Evolutionary conservation across 2,113 vertebrate species (phyloP).

Genomic region (Leuciscus idus): DNA sequence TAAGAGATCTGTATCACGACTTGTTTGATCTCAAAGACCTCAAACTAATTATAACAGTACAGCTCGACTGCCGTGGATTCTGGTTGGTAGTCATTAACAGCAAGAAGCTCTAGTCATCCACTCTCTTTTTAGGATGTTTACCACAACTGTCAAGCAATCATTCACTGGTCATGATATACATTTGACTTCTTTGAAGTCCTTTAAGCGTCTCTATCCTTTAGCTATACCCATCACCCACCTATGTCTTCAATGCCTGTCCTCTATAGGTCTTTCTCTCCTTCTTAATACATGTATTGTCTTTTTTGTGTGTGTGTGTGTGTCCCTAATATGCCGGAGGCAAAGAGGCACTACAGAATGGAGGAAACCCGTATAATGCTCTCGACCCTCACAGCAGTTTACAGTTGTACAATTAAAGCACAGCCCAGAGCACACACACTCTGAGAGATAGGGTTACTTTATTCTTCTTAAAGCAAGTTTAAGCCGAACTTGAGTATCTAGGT

Average conservation of each 20-base stretch:
- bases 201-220: conserved; percentile 1
- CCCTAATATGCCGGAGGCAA: conserved; percentile 2
- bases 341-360: conserved; percentile 11
- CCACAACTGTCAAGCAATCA: not conserved
- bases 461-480: not conserved
- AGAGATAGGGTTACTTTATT: conserved; percentile 14
- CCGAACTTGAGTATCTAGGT: not conserved
- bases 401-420: conserved; percentile 14
- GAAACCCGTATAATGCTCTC: not conserved
- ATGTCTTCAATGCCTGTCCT: not conserved
- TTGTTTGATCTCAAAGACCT: conserved; percentile 22
- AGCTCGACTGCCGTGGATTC: conserved; percentile 11
- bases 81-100: not conserved
- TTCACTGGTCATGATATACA: not conserved
- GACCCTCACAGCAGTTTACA: conserved; percentile 6
- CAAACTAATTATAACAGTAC: conserved; percentile 5
- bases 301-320: not conserved
- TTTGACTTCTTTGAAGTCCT: not conserved
- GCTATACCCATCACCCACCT: not conserved
- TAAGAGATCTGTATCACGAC: not conserved
- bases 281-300: conserved; percentile 15
- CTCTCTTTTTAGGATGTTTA: conserved; percentile 12
- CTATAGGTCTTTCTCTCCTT: not conserved
- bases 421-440: not conserved
- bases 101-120: not conserved